Conservation (phyloP, 2,113 vertebrate species). For the Guaruba guarouba region DNA sequence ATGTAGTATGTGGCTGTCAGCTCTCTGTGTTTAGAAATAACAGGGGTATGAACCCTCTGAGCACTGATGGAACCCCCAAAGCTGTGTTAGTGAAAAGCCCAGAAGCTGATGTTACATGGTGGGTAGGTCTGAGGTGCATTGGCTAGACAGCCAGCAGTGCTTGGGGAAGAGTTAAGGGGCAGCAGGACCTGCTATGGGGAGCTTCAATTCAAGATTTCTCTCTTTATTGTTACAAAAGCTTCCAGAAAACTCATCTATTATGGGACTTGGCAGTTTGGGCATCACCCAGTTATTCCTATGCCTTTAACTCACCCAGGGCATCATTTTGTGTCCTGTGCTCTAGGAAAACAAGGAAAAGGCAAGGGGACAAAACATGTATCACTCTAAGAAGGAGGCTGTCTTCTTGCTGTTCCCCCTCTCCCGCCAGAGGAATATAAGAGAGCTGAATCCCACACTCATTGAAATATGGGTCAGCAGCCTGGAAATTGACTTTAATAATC, state of each 20-base stretch:
- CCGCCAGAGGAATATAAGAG: neutral
- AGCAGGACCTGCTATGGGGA: neutral
- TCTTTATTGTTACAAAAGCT: neutral
- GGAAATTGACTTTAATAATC: neutral
- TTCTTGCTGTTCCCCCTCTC: neutral
- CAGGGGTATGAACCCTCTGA: neutral
- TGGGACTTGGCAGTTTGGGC: neutral
- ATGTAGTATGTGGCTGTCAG: fast-evolving
- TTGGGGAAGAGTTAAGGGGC: neutral
- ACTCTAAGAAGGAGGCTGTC: neutral
- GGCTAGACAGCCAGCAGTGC: neutral
- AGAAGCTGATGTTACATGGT: neutral
- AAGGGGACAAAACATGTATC: neutral
- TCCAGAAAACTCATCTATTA: neutral
- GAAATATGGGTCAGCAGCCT: neutral
- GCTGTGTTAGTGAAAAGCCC: neutral
- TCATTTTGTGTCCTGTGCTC: neutral
- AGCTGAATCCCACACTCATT: neutral
- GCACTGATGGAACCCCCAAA: neutral
- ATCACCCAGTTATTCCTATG: neutral
- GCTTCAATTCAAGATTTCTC: neutral
- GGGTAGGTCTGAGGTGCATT: neutral
- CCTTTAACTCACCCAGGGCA: neutral
- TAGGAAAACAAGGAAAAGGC: neutral
- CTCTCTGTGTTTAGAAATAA: neutral